Conservation (phyloP, 2,888 invertebrate species). For the Polyommatus iphigenia region DNA sequence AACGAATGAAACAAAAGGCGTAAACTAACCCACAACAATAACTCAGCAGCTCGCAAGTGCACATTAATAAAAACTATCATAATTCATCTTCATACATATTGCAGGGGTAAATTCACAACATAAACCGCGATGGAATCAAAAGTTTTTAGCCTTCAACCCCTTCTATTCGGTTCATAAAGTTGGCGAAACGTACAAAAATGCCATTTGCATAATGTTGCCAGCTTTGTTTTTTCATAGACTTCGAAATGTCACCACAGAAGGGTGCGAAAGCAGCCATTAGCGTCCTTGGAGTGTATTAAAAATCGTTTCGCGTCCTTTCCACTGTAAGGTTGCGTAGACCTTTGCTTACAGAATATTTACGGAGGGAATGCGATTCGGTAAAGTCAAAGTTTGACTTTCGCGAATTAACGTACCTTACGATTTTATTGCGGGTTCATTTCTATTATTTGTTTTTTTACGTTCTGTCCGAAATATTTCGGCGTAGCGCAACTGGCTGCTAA, state of each 20-base stretch:
- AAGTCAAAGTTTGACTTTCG: constrained; percentile 9
- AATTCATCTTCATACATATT: constrained; percentile 43
- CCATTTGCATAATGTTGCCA: constrained; percentile 78
- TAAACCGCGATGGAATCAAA: constrained; percentile 64
- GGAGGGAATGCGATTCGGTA: not conserved
- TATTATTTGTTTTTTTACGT: constrained; percentile 4
- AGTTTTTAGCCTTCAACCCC: constrained; percentile 73
- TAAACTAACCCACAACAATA: constrained; percentile 21
- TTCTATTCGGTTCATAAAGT: constrained; percentile 76
- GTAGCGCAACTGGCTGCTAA: not conserved
- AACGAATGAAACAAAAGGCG: constrained; percentile 22
- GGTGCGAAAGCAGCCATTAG: constrained; percentile 76
- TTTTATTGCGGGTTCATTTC: constrained; percentile 1
- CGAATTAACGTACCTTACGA: constrained; percentile 1
- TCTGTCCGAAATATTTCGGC: not conserved
- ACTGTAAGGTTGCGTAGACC: constrained; percentile 59
- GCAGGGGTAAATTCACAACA: constrained; percentile 49
- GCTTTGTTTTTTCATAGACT: constrained; percentile 78
- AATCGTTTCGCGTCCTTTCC: constrained; percentile 72
- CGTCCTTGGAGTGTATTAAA: constrained; percentile 76
- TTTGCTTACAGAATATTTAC: constrained; percentile 27
- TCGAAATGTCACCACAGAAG: constrained; percentile 78
- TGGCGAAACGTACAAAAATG: constrained; percentile 76
- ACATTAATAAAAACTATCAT: constrained; percentile 34
- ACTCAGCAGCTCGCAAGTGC: not conserved